Percentiles rank a stretch among this genome's conserved stretches.
These are phyloP conservation scores for Nephrotoma appendiculata DNA, from an alignment of 2,888 invertebrate genomes.

Conservation along the genomic window DNA sequence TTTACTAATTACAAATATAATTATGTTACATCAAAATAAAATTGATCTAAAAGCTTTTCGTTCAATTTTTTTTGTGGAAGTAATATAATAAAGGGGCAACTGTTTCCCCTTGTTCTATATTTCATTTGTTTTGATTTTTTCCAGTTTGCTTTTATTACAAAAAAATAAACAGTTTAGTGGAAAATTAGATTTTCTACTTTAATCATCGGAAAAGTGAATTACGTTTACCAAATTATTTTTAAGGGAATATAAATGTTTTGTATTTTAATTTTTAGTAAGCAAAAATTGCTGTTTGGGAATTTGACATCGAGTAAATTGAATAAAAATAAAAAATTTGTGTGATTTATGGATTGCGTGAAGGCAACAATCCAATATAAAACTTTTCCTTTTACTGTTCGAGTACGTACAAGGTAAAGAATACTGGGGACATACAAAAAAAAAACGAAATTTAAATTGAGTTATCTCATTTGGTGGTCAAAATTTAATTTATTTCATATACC, in stretches of 20 bases:
- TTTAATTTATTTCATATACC: not conserved
- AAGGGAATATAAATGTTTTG: not conserved
- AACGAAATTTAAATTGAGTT: not conserved
- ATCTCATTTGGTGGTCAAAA: not conserved
- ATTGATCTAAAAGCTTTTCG: not conserved
- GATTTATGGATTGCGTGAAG: not conserved
- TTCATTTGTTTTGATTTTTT: not conserved
- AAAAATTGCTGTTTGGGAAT: not conserved
- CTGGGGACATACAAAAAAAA: not conserved
- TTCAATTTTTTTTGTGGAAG: not conserved
- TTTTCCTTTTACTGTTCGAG: not conserved
- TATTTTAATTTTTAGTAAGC: not conserved
- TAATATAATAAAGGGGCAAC: not conserved
- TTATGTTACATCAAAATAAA: not conserved
- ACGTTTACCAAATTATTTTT: not conserved
- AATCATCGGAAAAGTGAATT: conserved; percentile 1
- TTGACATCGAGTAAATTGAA: not conserved
- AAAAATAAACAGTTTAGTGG: not conserved
- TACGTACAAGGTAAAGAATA: not conserved
- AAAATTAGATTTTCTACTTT: conserved; percentile 2
- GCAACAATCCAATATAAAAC: not conserved
- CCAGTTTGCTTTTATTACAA: not conserved
- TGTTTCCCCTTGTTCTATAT: not conserved
- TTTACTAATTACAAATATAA: not conserved
- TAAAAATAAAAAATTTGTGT: not conserved